phyloP scores from a whole-genome alignment of 1,140 invertebrate species.

The Melitaea cinxia region DNA sequence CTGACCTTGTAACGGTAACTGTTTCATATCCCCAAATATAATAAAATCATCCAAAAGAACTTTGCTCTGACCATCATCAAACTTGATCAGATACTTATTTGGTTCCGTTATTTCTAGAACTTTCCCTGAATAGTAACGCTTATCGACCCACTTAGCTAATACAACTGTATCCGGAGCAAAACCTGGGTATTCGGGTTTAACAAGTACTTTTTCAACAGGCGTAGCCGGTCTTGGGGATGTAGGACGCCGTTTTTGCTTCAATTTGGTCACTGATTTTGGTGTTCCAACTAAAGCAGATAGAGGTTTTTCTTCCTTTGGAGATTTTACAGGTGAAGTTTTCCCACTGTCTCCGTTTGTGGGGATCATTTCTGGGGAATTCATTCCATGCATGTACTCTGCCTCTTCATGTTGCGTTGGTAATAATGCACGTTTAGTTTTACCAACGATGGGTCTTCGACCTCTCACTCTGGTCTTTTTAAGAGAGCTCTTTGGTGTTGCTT shows the following conservation, averaged over 20 bases:
- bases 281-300: conserved; percentile 58
- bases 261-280: conserved; percentile 68
- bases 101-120: conserved; percentile 80
- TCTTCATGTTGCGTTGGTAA: conserved; percentile 74
- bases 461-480: conserved; percentile 73
- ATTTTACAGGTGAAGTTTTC: conserved; percentile 55
- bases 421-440: conserved; percentile 73
- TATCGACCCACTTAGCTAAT: conserved; percentile 85
- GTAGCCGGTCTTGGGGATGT: conserved; percentile 68
- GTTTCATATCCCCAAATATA: conserved; percentile 78
- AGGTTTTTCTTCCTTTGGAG: conserved; percentile 69
- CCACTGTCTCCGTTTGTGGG: conserved; percentile 67
- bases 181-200: conserved; percentile 68
- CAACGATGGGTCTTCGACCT: conserved; percentile 65
- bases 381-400: conserved; percentile 66
- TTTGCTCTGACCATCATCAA: conserved; percentile 84
- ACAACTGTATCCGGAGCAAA: conserved; percentile 79
- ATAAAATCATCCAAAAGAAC: conserved; percentile 83
- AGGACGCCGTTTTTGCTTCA: conserved; percentile 69
- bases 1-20: conserved; percentile 76
- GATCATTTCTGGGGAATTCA: conserved; percentile 80
- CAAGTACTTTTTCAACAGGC: conserved; percentile 62
- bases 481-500: conserved; percentile 77
- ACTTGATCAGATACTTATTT: conserved; percentile 83
- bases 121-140: conserved; percentile 83